Evolutionary conservation across 2,113 vertebrate genomes (phyloP).

Genomic region (Salvelinus alpinus): DNA sequence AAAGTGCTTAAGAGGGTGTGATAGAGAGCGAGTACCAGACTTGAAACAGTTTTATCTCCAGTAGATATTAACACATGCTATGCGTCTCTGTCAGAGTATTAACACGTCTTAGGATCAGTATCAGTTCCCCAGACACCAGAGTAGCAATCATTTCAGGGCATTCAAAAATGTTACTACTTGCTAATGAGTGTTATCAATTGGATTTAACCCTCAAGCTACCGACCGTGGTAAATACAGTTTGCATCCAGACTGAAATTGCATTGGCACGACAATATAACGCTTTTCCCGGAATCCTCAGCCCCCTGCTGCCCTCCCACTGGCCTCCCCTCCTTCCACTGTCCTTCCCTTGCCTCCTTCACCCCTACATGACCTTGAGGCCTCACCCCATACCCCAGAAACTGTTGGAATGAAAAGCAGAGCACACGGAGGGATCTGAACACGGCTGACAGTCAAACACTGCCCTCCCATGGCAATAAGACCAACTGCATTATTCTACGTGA

Average conservation of each 20-base stretch:
- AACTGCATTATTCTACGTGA: background rate
- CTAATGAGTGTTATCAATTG: background rate
- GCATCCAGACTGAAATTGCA: background rate
- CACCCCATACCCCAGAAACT: conserved; percentile 24
- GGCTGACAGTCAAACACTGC: conserved; percentile 21
- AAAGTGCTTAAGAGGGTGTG: background rate
- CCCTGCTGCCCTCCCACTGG: conserved; percentile 20
- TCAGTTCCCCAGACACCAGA: background rate
- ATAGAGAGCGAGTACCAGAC: background rate
- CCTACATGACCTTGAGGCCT: conserved; percentile 22
- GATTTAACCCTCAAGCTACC: background rate
- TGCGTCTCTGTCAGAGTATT: background rate
- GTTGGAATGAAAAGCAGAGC: conserved; percentile 38
- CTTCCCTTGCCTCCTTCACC: conserved; percentile 26
- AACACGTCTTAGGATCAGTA: background rate
- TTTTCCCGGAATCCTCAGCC: conserved; percentile 15
- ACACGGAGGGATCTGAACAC: conserved; percentile 42
- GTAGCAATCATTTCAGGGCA: background rate
- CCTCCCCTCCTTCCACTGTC: conserved; percentile 33
- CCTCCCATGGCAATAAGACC: conserved; percentile 8
- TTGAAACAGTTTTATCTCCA: background rate
- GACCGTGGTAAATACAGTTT: background rate
- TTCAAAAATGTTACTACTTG: background rate
- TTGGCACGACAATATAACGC: background rate
- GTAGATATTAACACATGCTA: background rate